A percentile compares a stretch with the other conserved stretches of the same genome.
Conservation (phyloP, 2,113 vertebrate genomes). For the Chinchilla lanigera region DNA sequence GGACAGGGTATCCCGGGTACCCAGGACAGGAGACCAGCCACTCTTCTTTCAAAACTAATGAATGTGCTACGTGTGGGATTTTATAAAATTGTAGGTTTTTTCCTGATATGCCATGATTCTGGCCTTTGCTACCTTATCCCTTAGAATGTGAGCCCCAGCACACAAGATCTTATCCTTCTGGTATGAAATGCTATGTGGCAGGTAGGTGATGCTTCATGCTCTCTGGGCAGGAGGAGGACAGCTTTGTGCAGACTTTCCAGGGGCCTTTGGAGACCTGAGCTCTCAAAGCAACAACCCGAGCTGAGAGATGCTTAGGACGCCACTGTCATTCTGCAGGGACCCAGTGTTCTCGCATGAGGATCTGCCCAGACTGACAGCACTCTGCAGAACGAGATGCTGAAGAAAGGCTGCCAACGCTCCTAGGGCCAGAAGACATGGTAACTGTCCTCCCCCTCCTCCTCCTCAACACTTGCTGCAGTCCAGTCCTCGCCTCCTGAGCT, state of each 20-base stretch:
- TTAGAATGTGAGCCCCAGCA: neutral
- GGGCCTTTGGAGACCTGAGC: neutral
- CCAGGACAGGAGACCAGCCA: neutral
- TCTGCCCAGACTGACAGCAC: slow-evolving; percentile 28
- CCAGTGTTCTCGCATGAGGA: neutral
- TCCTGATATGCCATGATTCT: neutral
- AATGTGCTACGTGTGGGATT: neutral
- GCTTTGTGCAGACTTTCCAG: neutral
- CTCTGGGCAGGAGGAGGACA: neutral
- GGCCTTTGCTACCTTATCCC: neutral
- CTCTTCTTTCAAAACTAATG: neutral
- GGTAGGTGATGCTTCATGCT: neutral
- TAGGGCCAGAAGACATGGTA: neutral
- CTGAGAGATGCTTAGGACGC: neutral
- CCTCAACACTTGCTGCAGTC: neutral
- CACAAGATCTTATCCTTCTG: neutral
- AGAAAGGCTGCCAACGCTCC: slow-evolving; percentile 18
- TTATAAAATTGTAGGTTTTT: neutral
- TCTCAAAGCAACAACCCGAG: neutral
- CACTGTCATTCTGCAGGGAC: neutral
- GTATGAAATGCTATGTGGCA: neutral
- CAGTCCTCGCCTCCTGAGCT: neutral
- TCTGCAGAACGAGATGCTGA: slow-evolving; percentile 22
- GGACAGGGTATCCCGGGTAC: neutral
- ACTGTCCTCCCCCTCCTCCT: neutral